Conservation (phyloP, 2,797 vertebrate genomes). For the Siniperca obscura region DNA sequence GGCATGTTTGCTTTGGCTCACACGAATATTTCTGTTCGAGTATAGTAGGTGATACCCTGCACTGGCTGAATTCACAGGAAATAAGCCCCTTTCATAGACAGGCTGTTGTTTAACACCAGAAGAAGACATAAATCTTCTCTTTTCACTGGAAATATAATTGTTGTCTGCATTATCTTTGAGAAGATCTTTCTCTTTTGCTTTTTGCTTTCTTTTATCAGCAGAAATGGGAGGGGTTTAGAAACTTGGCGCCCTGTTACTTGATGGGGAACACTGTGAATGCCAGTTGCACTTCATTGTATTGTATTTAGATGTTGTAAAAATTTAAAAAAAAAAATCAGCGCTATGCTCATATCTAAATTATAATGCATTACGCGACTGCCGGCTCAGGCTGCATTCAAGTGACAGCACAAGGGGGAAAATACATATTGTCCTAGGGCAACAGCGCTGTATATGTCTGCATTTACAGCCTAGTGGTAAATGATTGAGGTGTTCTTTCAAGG, state of each 20-base stretch:
- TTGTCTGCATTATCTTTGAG: not conserved
- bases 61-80: constrained; percentile 25
- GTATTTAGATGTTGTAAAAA: constrained; percentile 14
- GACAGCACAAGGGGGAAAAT: constrained; percentile 43
- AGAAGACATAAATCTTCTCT: constrained; percentile 13
- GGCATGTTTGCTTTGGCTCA: constrained; percentile 71
- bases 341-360: constrained; percentile 47
- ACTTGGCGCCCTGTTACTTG: constrained; percentile 38
- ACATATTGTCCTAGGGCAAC: constrained; percentile 62
- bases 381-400: constrained; percentile 49
- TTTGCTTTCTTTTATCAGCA: constrained; percentile 27
- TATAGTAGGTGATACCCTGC: constrained; percentile 39
- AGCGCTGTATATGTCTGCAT: constrained; percentile 39
- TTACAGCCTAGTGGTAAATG: constrained; percentile 64
- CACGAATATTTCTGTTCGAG: constrained; percentile 39
- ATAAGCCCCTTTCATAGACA: not conserved
- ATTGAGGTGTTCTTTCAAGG: constrained; percentile 80
- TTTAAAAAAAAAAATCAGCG: constrained; percentile 20
- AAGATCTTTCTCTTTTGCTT: constrained; percentile 6
- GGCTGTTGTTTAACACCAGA: constrained; percentile 14
- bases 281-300: constrained; percentile 23
- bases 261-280: constrained; percentile 3
- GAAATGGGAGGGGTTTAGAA: constrained; percentile 30
- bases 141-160: constrained; percentile 6
- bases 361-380: constrained; percentile 53